These are phyloP conservation scores for Hucho hucho DNA, from an alignment of 2,113 vertebrate genomes.

Conservation along the genomic window DNA sequence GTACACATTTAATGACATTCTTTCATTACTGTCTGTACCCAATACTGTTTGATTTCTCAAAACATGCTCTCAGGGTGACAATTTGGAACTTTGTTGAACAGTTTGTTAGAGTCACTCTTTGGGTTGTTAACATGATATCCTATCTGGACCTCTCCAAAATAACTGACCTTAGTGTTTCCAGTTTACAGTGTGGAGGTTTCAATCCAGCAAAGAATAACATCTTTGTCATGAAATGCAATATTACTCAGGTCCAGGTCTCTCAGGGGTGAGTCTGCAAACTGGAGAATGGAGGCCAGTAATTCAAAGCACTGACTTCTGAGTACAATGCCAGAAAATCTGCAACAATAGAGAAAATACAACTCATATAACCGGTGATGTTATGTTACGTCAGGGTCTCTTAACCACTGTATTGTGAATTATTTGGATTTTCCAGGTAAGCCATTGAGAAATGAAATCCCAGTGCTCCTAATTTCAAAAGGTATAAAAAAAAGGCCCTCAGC, in stretches of 20 bases:
- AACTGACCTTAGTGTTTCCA: too few relatives aligned
- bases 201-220: too few relatives aligned
- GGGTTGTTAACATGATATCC: too few relatives aligned
- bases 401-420: background rate
- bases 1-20: background rate
- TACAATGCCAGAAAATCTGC: background rate
- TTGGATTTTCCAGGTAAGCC: too few relatives aligned
- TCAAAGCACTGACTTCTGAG: background rate
- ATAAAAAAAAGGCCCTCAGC: background rate
- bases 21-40: too few relatives aligned
- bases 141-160: too few relatives aligned
- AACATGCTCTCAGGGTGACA: background rate
- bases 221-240: background rate
- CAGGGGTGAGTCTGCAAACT: background rate
- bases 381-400: background rate
- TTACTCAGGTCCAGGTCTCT: background rate
- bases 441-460: background rate
- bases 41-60: background rate
- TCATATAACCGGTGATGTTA: background rate
- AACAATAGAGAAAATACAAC: background rate
- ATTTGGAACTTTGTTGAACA: background rate
- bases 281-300: background rate
- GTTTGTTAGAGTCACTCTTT: too few relatives aligned
- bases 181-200: too few relatives aligned
- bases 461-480: background rate